Percentiles rank a stretch among this genome's conserved stretches.
phyloP scores from a whole-genome alignment of 2,113 vertebrate species.

The Plecturocebus donacophilus region DNA sequence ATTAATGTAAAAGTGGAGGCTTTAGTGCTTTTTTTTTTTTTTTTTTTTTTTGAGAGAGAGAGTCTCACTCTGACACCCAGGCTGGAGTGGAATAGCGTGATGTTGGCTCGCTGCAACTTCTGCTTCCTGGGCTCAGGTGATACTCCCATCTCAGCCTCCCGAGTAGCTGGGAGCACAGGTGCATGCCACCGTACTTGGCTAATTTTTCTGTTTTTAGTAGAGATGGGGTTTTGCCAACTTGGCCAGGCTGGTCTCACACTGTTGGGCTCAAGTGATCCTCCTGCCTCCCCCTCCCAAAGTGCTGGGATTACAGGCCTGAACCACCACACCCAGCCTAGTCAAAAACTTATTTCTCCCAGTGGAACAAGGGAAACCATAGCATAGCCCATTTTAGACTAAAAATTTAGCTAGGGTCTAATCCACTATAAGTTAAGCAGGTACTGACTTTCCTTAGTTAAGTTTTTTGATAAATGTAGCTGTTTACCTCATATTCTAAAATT shows the following conservation, averaged over 20 bases:
- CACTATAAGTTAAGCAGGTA: not conserved
- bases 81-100: too few species aligned
- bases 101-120: too few species aligned
- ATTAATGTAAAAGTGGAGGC: not conserved
- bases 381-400: not conserved
- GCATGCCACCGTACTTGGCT: too few species aligned
- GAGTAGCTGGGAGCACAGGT: too few species aligned
- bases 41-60: too few species aligned
- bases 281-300: not conserved
- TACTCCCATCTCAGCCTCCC: too few species aligned
- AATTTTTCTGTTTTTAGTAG: too few species aligned
- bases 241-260: not conserved
- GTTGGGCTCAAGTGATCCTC: not conserved
- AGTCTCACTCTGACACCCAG: too few species aligned
- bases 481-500: constrained; percentile 8
- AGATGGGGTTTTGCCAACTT: not conserved
- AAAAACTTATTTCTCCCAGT: not conserved
- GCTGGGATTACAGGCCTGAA: not conserved
- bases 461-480: not conserved
- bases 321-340: not conserved
- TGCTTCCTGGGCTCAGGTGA: too few species aligned
- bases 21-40: not conserved
- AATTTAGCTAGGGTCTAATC: not conserved
- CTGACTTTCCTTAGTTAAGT: not conserved
- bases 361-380: not conserved